phyloP scores from a whole-genome alignment of 2,888 invertebrate species.

The Tenthredo distinguenda region DNA sequence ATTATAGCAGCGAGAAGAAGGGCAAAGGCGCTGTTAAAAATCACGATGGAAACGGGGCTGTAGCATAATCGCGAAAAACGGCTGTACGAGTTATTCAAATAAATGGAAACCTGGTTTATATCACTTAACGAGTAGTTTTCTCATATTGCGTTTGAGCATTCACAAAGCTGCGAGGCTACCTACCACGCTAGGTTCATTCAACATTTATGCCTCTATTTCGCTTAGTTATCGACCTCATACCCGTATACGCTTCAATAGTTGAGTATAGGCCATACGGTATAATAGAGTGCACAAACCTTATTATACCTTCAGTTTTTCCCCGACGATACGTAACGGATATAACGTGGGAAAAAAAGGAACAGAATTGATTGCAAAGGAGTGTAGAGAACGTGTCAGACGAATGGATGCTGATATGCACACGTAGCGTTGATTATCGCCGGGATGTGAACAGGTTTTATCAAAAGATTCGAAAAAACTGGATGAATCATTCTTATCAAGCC shows the following conservation, averaged over 20 bases:
- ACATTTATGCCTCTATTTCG: not conserved
- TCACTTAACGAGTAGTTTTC: not conserved
- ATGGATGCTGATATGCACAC: not conserved
- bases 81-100: not conserved
- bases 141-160: not conserved
- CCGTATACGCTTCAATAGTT: not conserved
- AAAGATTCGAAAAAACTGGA: not conserved
- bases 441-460: not conserved
- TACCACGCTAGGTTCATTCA: not conserved
- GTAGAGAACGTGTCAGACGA: not conserved
- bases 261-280: not conserved
- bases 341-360: not conserved
- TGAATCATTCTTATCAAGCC: slow-evolving; percentile 4
- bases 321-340: not conserved
- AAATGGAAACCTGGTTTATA: not conserved
- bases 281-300: not conserved
- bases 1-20: not conserved
- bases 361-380: not conserved
- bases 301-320: not conserved
- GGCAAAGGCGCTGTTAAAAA: not conserved
- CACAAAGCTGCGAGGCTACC: not conserved
- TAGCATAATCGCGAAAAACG: not conserved
- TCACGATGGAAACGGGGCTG: not conserved
- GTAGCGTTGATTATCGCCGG: not conserved
- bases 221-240: slow-evolving; percentile 5